phyloP scores from a whole-genome alignment of 2,797 vertebrate genomes.

The Cheirogaleus major region DNA sequence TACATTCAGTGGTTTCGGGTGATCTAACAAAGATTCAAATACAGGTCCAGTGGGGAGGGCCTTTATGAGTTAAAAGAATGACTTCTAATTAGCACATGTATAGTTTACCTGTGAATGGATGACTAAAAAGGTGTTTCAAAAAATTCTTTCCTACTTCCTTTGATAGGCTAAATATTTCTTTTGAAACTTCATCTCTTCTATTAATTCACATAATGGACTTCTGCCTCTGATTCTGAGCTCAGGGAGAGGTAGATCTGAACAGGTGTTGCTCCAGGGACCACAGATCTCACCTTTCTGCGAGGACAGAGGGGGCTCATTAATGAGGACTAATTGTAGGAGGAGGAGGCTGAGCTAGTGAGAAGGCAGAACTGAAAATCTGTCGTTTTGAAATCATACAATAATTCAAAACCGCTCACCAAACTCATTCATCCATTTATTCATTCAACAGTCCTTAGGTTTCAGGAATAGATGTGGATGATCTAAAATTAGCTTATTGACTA shows the following conservation, averaged over 20 bases:
- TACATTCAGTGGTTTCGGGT: neutral
- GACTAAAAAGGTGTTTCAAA: neutral
- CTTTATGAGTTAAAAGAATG: slow-evolving; percentile 37
- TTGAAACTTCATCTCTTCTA: slow-evolving; percentile 57
- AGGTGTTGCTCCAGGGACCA: neutral
- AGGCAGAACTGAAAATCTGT: neutral
- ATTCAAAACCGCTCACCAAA: neutral
- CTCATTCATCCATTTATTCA: neutral
- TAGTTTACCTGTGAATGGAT: slow-evolving; percentile 52
- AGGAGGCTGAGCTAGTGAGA: neutral
- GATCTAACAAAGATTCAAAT: slow-evolving; percentile 51
- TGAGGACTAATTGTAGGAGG: slow-evolving; percentile 36
- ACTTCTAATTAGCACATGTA: slow-evolving; percentile 55
- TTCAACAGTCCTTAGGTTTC: slow-evolving; percentile 23
- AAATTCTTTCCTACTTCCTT: slow-evolving; percentile 24
- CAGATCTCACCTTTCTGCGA: neutral
- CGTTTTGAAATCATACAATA: neutral
- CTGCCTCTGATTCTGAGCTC: slow-evolving; percentile 63
- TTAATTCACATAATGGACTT: slow-evolving; percentile 70
- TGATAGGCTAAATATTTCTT: slow-evolving; percentile 65
- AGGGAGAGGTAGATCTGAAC: neutral
- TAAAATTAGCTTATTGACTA: slow-evolving; percentile 53
- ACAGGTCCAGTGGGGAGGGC: neutral
- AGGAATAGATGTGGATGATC: slow-evolving; percentile 23
- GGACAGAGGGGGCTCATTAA: slow-evolving; percentile 31